Evolutionary conservation across 2,797 vertebrate genomes (phyloP).

Genomic region (Neosilurus hyrtlii): DNA sequence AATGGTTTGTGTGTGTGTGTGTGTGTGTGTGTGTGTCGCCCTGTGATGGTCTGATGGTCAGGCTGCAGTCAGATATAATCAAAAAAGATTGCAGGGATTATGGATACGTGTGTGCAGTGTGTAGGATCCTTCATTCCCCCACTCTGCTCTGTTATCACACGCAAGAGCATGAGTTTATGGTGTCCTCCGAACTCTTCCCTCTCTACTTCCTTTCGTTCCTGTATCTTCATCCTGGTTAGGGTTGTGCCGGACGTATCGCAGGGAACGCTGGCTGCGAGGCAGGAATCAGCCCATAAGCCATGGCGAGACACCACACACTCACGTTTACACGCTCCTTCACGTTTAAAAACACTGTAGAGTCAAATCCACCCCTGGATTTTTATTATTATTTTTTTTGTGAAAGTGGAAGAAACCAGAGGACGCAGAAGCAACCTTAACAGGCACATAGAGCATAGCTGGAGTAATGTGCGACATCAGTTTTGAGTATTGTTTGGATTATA

Average conservation of each 20-base stretch:
- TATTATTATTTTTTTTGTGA: neutral
- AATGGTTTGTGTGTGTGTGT: too few relatives aligned
- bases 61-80: too few relatives aligned
- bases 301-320: neutral
- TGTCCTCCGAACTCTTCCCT: neutral
- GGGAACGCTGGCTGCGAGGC: neutral
- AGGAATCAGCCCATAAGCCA: neutral
- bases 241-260: neutral
- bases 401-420: neutral
- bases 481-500: neutral
- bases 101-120: too few relatives aligned
- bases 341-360: neutral
- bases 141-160: too few relatives aligned
- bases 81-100: too few relatives aligned
- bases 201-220: neutral
- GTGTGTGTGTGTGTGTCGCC: too few relatives aligned
- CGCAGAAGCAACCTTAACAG: neutral
- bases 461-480: neutral
- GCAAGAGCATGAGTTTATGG: too few relatives aligned
- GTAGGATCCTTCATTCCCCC: too few relatives aligned
- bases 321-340: neutral
- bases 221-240: neutral
- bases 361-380: neutral
- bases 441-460: too few relatives aligned
- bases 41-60: too few relatives aligned